These are phyloP conservation scores for Poeciliopsis presidionis DNA, from an alignment of 2,797 vertebrate genomes.

Conservation along the genomic window DNA sequence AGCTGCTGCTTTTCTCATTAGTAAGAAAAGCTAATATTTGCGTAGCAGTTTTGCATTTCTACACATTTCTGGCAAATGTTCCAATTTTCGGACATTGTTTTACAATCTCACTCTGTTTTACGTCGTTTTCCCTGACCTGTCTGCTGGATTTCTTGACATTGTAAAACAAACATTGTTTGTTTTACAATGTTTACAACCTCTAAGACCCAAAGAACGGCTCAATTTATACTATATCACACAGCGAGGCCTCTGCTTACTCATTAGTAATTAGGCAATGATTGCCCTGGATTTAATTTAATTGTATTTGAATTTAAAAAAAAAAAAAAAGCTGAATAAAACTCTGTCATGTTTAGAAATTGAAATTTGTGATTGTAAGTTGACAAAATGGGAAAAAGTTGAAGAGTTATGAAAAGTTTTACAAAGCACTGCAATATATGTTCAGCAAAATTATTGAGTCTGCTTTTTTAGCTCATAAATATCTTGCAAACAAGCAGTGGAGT, in stretches of 20 bases:
- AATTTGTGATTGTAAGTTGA: background rate
- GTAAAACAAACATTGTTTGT: no score
- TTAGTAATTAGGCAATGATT: background rate
- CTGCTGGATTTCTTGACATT: background rate
- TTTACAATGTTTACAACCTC: background rate
- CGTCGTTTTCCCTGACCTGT: background rate
- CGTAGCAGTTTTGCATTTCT: background rate
- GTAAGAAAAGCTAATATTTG: background rate
- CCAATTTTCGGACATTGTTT: background rate
- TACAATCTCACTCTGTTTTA: background rate
- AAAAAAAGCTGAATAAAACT: background rate
- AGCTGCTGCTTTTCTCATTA: background rate
- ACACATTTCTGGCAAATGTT: background rate
- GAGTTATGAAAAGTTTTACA: background rate
- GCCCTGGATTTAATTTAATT: background rate
- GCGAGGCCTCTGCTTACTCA: background rate
- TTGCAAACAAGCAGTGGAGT: slow-evolving; percentile 10
- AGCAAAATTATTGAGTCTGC: slow-evolving; percentile 9
- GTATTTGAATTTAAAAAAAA: background rate
- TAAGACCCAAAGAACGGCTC: background rate
- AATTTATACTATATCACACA: background rate
- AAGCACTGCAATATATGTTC: background rate
- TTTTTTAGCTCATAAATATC: slow-evolving; percentile 25
- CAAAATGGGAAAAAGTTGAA: background rate
- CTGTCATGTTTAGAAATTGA: background rate